These are phyloP conservation scores for Drosophila rufa DNA, from an alignment of 1,140 invertebrate genomes.

Conservation along the genomic window DNA sequence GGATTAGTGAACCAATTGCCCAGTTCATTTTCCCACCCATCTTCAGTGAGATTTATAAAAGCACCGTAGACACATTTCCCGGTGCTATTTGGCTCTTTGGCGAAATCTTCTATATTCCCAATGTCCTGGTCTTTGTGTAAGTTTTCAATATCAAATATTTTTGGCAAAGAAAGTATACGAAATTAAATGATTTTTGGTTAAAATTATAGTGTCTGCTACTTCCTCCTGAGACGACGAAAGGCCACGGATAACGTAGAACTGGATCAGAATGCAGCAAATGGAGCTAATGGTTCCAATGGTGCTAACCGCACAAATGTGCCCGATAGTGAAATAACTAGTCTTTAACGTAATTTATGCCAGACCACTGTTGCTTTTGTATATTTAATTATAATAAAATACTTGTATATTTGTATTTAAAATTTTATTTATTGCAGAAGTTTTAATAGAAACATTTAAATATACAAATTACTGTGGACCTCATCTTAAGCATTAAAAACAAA, in stretches of 20 bases:
- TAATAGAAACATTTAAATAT: too few species aligned
- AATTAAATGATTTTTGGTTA: not conserved
- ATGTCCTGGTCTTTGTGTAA: conserved; percentile 82
- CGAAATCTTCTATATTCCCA: conserved; percentile 80
- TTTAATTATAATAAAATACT: conserved; percentile 34
- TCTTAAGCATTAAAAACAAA: too few species aligned
- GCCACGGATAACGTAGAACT: conserved; percentile 47
- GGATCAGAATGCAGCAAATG: conserved; percentile 51
- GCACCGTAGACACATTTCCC: conserved; percentile 73
- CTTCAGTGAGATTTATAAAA: conserved; percentile 73
- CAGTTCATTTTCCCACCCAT: conserved; percentile 81
- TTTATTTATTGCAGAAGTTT: not conserved
- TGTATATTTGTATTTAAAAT: conserved; percentile 31
- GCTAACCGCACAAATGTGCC: conserved; percentile 41
- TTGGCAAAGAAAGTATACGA: not conserved
- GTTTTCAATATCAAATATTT: conserved; percentile 14
- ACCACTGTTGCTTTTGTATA: conserved; percentile 35
- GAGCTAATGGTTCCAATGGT: conserved; percentile 24
- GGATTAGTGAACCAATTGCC: conserved; percentile 78
- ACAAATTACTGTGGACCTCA: too few species aligned
- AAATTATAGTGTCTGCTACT: conserved; percentile 62
- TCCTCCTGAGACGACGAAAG: conserved; percentile 64
- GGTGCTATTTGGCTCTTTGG: conserved; percentile 81
- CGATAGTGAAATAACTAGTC: conserved; percentile 80
- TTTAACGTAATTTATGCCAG: conserved; percentile 46